A percentile compares a stretch with the other conserved stretches of the same genome.
phyloP scores from a whole-genome alignment of 2,888 invertebrate genomes.

The Lymantria dispar region DNA sequence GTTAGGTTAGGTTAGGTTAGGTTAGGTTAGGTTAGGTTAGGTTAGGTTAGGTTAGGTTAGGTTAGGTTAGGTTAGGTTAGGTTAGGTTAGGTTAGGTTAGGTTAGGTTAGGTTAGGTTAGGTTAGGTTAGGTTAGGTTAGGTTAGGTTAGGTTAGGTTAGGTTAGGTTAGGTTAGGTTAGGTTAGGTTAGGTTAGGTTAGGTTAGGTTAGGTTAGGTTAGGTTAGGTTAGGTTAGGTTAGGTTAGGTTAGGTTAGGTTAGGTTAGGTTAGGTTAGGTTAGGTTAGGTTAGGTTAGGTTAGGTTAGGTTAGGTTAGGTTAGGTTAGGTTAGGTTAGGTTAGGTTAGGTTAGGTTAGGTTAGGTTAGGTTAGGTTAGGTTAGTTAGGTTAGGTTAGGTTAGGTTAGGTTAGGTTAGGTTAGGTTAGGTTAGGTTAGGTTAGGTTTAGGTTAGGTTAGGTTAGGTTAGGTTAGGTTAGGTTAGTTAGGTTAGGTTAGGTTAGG shows the following conservation, averaged over 20 bases:
- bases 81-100: conserved; percentile 26
- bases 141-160: conserved; percentile 23
- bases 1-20: conserved; percentile 32
- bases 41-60: conserved; percentile 26
- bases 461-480: conserved; percentile 19
- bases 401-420: conserved; percentile 26
- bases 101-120: conserved; percentile 22
- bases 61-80: conserved; percentile 27
- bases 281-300: conserved; percentile 5
- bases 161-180: conserved; percentile 22
- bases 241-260: conserved; percentile 15
- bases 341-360: conserved; percentile 30
- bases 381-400: conserved; percentile 19
- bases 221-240: conserved; percentile 13
- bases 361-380: conserved; percentile 6
- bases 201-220: conserved; percentile 16
- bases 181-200: conserved; percentile 24
- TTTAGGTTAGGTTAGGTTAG: conserved; percentile 17
- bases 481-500: conserved; percentile 26
- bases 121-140: conserved; percentile 20
- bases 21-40: conserved; percentile 29
- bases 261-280: conserved; percentile 4
- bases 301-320: conserved; percentile 21
- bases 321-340: conserved; percentile 20
- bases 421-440: conserved; percentile 16